phyloP scores from a whole-genome alignment of 1,140 invertebrate genomes.

The Copidosoma floridanum region DNA sequence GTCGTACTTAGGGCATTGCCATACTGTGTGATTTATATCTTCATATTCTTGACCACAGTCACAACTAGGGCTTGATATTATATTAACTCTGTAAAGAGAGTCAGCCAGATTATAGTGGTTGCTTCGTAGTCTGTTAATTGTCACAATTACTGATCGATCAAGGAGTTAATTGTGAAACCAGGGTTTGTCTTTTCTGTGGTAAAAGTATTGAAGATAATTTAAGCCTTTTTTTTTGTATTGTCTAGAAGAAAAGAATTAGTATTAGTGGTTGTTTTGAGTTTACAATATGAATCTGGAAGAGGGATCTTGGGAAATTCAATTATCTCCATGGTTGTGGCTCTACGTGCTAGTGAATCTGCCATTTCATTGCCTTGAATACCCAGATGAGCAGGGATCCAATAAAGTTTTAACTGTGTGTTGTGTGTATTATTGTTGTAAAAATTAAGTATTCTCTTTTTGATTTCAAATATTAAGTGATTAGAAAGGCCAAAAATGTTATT shows the following conservation, averaged over 20 bases:
- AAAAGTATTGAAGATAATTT: too few relatives aligned
- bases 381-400: not conserved
- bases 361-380: slow-evolving; percentile 3
- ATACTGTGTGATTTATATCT: not conserved
- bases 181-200: too few relatives aligned
- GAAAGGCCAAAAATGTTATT: not conserved
- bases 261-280: too few relatives aligned
- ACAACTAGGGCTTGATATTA: not conserved
- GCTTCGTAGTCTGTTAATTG: not conserved
- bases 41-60: not conserved
- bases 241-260: too few relatives aligned
- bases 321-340: not conserved
- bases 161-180: not conserved
- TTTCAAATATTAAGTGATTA: not conserved
- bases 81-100: not conserved
- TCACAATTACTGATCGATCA: not conserved
- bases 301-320: too few relatives aligned
- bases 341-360: not conserved
- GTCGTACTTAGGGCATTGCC: not conserved
- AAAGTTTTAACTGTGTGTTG: not conserved
- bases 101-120: not conserved
- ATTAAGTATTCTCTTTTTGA: too few relatives aligned
- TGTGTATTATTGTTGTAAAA: too few relatives aligned
- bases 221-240: too few relatives aligned
- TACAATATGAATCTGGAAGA: too few relatives aligned